phyloP scores from a whole-genome alignment of 2,113 vertebrate species.

The Pedetes capensis region DNA sequence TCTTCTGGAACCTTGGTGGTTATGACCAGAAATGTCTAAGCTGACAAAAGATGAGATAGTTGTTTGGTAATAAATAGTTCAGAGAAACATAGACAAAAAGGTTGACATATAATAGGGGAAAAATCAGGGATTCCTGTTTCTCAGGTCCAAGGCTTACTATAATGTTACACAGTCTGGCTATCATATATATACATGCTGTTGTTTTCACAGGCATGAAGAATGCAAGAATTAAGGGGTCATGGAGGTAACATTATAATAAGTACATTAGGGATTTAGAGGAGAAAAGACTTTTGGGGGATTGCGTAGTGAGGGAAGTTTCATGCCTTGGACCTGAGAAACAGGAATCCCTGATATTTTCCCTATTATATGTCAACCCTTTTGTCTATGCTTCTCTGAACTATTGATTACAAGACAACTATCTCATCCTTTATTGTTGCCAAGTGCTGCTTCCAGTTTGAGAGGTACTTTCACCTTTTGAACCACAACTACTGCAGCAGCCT shows the following conservation, averaged over 20 bases:
- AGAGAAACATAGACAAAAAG: neutral
- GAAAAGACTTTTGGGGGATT: neutral
- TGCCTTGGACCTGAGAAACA: neutral
- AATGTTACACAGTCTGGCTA: no score
- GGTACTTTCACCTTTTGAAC: no score
- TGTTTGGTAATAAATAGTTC: neutral
- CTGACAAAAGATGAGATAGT: no score
- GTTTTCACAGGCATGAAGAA: no score
- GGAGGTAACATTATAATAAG: neutral
- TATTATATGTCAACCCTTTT: neutral
- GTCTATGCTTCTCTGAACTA: neutral
- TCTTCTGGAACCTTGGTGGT: no score
- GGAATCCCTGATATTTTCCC: neutral
- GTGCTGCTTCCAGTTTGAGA: no score
- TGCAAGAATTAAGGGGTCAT: no score
- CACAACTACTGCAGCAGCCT: no score
- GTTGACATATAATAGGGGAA: neutral
- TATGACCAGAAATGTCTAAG: neutral
- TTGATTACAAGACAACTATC: neutral
- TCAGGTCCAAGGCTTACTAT: neutral
- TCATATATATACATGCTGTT: no score
- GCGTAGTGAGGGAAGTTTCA: neutral
- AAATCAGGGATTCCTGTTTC: neutral
- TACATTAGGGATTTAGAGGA: neutral
- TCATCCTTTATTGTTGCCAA: no score